phyloP scores from a whole-genome alignment of 2,797 vertebrate genomes.

The Triplophysa bombifrons region DNA sequence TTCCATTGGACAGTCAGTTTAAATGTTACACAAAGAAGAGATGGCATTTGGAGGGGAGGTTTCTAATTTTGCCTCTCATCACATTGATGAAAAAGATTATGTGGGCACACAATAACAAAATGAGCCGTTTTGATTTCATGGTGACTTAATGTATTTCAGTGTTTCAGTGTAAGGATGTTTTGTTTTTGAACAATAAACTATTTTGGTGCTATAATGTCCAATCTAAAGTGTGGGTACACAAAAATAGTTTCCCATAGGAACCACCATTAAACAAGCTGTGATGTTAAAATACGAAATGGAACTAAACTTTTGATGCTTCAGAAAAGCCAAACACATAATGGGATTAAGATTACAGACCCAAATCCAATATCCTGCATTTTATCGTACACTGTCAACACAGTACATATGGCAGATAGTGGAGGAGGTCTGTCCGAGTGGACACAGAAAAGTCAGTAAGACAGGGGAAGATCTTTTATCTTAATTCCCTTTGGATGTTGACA shows the following conservation, averaged over 20 bases:
- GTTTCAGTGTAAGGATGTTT: no score
- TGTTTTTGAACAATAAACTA: no score
- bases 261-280: background rate
- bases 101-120: no score
- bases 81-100: no score
- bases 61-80: no score
- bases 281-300: background rate
- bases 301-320: background rate
- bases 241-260: background rate
- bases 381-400: slow-evolving; percentile 33
- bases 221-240: background rate
- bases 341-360: background rate
- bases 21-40: no score
- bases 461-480: background rate
- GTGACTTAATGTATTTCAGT: no score
- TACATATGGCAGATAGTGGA: slow-evolving; percentile 39
- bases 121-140: no score
- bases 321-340: slow-evolving; percentile 11
- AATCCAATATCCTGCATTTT: slow-evolving; percentile 30
- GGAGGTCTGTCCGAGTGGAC: slow-evolving; percentile 5
- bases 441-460: slow-evolving; percentile 28
- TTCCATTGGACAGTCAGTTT: no score
- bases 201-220: no score
- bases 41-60: no score
- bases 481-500: background rate